These are phyloP conservation scores for Hippopotamus amphibius DNA, from an alignment of 2,113 vertebrate genomes.

Conservation along the genomic window DNA sequence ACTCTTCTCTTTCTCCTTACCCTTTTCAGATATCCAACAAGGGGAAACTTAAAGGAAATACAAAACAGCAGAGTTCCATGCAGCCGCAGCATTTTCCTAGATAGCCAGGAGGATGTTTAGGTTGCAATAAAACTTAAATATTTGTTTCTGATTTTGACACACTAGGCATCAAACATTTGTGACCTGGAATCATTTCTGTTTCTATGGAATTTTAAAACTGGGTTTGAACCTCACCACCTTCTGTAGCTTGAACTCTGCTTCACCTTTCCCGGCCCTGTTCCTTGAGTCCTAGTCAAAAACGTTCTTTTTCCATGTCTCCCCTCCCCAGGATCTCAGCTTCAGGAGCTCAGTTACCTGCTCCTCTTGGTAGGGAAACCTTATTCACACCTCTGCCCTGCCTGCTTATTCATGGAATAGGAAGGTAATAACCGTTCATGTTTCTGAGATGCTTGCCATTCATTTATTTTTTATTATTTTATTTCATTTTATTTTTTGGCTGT, in stretches of 20 bases:
- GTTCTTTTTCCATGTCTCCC: neutral
- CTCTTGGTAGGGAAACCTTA: neutral
- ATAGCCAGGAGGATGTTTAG: neutral
- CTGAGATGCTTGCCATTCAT: neutral
- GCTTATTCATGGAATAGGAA: neutral
- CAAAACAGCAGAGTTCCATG: neutral
- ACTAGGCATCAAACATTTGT: neutral
- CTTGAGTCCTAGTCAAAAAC: neutral
- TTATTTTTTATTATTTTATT: neutral
- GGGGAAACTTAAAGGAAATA: neutral
- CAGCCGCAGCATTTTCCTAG: neutral
- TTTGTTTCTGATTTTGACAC: neutral
- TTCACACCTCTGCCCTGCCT: neutral
- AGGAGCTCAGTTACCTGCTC: neutral
- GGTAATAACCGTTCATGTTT: neutral
- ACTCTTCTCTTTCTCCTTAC: neutral
- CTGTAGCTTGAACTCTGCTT: neutral
- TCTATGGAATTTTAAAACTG: neutral
- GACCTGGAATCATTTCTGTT: neutral
- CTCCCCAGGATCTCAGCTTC: neutral
- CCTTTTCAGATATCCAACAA: neutral
- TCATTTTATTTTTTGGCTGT: no score
- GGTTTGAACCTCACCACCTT: neutral
- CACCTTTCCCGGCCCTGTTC: neutral
- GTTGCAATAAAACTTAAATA: neutral